Evolutionary conservation across 2,113 vertebrate genomes (phyloP).

Genomic region (Ophiodon elongatus): DNA sequence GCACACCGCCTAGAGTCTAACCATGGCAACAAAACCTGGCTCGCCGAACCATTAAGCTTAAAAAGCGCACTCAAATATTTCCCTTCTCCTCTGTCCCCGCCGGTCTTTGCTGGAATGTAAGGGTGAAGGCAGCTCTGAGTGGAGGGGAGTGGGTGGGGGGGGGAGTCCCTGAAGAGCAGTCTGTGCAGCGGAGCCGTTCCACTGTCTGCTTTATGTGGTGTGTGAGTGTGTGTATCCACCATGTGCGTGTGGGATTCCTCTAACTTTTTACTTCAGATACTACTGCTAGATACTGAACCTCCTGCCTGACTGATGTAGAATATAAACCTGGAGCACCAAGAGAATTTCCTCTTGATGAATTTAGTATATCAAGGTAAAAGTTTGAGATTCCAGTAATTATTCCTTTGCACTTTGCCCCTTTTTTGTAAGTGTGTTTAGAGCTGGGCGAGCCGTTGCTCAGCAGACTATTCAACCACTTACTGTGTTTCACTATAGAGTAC

Average conservation of each 20-base stretch:
- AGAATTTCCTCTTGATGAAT: neutral
- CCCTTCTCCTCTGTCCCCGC: constrained; percentile 27
- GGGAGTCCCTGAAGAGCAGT: constrained; percentile 35
- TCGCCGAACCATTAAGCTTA: constrained; percentile 59
- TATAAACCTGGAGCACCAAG: neutral
- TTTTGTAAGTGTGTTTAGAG: neutral
- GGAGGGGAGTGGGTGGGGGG: constrained; percentile 10
- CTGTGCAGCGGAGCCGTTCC: constrained; percentile 47
- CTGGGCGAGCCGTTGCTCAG: neutral
- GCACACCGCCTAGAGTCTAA: constrained; percentile 38
- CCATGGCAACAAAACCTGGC: constrained; percentile 50
- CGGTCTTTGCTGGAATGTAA: constrained; percentile 41
- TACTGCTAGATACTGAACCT: neutral
- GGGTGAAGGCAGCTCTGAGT: constrained; percentile 56
- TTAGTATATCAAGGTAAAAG: neutral
- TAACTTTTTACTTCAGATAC: neutral
- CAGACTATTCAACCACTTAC: constrained; percentile 3
- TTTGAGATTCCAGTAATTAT: neutral
- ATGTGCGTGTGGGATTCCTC: neutral
- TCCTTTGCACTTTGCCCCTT: neutral
- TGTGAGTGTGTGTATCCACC: constrained; percentile 2
- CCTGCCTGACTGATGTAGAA: constrained; percentile 2
- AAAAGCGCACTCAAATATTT: constrained; percentile 59
- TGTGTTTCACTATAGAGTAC: neutral
- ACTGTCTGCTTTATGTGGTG: constrained; percentile 22